phyloP scores from a whole-genome alignment of 1,140 invertebrate species.

The Neuroterus valhalla region DNA sequence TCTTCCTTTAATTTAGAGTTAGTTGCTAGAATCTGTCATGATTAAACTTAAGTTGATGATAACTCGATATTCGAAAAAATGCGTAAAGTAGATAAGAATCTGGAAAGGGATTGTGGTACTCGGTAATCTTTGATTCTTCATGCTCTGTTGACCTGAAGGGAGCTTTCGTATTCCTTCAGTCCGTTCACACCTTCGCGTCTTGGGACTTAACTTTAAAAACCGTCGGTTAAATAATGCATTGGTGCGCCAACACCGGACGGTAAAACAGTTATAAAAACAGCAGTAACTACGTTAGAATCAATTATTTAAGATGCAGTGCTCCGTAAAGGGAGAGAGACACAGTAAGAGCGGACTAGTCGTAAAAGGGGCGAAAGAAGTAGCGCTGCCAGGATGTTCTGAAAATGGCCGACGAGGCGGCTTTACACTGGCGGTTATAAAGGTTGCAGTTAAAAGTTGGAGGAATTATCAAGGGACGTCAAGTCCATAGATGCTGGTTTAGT shows the following conservation, averaged over 20 bases:
- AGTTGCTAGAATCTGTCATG: neutral
- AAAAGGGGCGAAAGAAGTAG: conserved; percentile 67
- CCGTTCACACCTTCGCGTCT: conserved; percentile 69
- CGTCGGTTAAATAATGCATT: conserved; percentile 69
- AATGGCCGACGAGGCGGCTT: conserved; percentile 50
- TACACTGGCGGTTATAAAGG: conserved; percentile 64
- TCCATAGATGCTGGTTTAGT: conserved; percentile 16
- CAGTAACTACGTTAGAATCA: conserved; percentile 74
- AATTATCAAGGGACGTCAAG: conserved; percentile 66
- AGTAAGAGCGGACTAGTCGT: conserved; percentile 68
- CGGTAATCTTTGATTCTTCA: conserved; percentile 20
- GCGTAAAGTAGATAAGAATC: neutral
- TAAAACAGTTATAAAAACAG: conserved; percentile 75
- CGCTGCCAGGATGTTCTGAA: conserved; percentile 59
- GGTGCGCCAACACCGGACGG: conserved; percentile 66
- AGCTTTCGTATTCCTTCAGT: conserved; percentile 58
- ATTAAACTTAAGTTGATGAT: neutral
- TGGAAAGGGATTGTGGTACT: neutral
- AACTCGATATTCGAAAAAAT: conserved; percentile 8
- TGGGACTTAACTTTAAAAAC: conserved; percentile 72
- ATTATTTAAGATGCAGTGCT: conserved; percentile 70
- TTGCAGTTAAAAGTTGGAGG: conserved; percentile 71
- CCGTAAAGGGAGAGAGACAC: conserved; percentile 56
- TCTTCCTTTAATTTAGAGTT: neutral
- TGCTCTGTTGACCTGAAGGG: conserved; percentile 28